These are phyloP conservation scores for Penaeus monodon DNA, from an alignment of 2,888 invertebrate genomes.

Conservation along the genomic window DNA sequence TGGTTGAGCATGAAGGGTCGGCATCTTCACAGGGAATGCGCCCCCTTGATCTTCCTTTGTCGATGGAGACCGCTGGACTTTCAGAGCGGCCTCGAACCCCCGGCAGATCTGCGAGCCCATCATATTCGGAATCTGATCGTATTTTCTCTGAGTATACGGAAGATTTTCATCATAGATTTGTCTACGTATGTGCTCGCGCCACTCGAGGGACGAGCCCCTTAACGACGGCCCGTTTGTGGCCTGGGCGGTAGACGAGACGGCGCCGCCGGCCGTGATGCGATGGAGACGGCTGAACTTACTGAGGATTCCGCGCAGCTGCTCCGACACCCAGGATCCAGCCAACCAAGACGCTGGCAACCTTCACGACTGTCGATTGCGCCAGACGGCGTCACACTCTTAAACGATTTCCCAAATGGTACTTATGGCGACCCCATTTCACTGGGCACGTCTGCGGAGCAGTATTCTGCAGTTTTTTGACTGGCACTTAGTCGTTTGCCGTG, in stretches of 20 bases:
- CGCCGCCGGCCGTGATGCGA: constrained; percentile 9
- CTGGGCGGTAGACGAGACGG: constrained; percentile 23
- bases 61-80: too few species aligned
- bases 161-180: not conserved
- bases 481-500: constrained; percentile 24
- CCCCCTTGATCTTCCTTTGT: too few species aligned
- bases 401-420: constrained; percentile 1
- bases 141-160: constrained; percentile 2
- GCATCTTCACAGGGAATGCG: too few species aligned
- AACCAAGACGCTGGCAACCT: constrained; percentile 12
- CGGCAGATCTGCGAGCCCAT: not conserved
- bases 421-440: not conserved
- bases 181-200: constrained; percentile 32
- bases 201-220: constrained; percentile 2
- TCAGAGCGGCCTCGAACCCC: too few species aligned
- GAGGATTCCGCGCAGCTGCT: not conserved
- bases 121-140: constrained; percentile 9
- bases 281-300: constrained; percentile 19
- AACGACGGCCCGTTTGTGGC: too few species aligned
- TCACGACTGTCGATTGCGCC: constrained; percentile 1
- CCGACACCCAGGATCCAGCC: not conserved
- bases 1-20: too few species aligned
- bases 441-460: not conserved
- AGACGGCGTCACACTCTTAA: not conserved
- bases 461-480: not conserved